Conservation (phyloP, 2,113 vertebrate species). For the Amphiprion percula region DNA sequence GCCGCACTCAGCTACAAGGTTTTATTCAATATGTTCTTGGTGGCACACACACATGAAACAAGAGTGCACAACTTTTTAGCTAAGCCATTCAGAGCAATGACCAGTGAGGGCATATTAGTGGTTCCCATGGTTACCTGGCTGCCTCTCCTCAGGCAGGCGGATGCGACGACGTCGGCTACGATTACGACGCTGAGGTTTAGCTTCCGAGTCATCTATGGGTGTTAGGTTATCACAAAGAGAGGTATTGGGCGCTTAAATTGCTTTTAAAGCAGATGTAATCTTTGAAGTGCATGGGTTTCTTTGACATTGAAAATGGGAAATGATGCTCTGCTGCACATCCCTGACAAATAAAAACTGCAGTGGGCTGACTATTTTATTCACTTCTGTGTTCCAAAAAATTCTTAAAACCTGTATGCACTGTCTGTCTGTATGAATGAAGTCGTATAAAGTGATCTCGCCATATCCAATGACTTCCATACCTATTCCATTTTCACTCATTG, state of each 20-base stretch:
- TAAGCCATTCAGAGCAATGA: constrained; percentile 37
- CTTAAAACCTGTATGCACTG: background rate
- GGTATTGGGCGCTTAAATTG: constrained; percentile 81
- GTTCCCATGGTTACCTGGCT: constrained; percentile 93
- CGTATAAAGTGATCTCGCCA: background rate
- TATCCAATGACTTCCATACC: constrained; percentile 82
- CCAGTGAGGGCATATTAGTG: constrained; percentile 40
- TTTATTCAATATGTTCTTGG: constrained; percentile 29
- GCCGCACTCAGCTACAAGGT: background rate
- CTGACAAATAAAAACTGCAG: constrained; percentile 10
- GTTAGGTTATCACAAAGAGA: constrained; percentile 80
- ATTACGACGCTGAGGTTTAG: constrained; percentile 97
- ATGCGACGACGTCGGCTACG: constrained; percentile 96
- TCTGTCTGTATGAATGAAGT: background rate
- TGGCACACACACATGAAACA: constrained; percentile 31
- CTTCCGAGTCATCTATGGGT: constrained; percentile 92
- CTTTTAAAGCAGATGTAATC: background rate
- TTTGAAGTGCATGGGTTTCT: constrained; percentile 18
- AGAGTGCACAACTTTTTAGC: constrained; percentile 13
- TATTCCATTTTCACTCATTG: constrained; percentile 96
- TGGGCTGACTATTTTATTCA: background rate
- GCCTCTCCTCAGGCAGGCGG: constrained; percentile 97
- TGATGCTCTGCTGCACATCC: constrained; percentile 3
- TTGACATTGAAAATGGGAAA: background rate
- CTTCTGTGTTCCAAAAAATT: too few species aligned